Conservation (phyloP, 2,113 vertebrate genomes). For the Otis tarda region DNA sequence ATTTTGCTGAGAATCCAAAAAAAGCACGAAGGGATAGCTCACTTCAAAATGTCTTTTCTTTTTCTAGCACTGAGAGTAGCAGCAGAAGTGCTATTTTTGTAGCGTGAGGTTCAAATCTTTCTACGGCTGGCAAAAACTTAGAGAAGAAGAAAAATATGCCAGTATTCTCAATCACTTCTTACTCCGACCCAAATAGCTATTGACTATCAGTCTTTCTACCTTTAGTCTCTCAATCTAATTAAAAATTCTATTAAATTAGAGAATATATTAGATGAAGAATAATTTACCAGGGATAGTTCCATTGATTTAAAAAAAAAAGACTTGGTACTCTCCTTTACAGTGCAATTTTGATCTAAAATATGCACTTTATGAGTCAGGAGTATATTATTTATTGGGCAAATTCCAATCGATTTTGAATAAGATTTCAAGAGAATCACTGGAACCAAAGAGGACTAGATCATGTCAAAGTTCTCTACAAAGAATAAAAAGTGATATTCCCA, state of each 20-base stretch:
- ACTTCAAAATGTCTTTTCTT: background rate
- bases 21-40: background rate
- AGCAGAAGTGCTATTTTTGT: background rate
- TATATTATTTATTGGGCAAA: background rate
- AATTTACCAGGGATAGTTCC: background rate
- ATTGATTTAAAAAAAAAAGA: background rate
- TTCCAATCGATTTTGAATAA: background rate
- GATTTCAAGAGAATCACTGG: background rate
- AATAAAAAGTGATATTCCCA: background rate
- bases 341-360: background rate
- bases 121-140: background rate
- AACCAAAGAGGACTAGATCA: background rate
- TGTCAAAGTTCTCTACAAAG: background rate
- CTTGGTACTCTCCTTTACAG: background rate
- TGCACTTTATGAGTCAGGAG: background rate
- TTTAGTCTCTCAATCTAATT: background rate
- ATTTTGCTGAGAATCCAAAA: background rate
- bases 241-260: background rate
- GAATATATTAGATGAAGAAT: background rate
- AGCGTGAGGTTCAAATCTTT: background rate
- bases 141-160: background rate
- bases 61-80: background rate
- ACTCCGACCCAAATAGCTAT: background rate
- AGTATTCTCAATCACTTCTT: background rate
- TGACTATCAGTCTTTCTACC: background rate